A percentile compares a stretch with the other conserved stretches of the same genome.
phyloP scores from a whole-genome alignment of 1,140 invertebrate genomes.

The Bilobella aurantiaca region DNA sequence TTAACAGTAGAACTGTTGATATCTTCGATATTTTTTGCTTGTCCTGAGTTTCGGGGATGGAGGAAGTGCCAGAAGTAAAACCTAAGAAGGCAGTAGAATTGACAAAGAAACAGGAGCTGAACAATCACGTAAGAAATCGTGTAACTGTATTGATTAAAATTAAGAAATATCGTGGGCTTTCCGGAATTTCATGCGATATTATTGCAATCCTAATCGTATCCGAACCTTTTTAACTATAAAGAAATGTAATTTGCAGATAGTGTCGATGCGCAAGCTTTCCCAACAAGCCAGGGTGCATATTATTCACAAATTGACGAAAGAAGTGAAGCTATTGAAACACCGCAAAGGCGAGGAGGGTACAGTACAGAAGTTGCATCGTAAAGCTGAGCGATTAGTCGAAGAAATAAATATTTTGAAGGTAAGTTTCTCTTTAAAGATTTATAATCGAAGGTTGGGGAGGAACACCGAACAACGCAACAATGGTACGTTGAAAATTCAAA shows the following conservation, averaged over 20 bases:
- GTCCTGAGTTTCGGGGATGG: too few species aligned
- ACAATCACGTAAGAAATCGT: constrained; percentile 35
- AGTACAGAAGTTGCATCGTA: constrained; percentile 21
- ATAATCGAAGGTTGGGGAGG: too few species aligned
- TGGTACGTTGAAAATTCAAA: too few species aligned
- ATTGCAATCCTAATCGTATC: too few species aligned
- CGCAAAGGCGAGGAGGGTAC: constrained; percentile 26
- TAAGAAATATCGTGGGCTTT: too few species aligned
- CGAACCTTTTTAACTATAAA: too few species aligned
- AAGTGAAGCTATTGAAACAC: constrained; percentile 15
- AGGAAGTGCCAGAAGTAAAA: not conserved
- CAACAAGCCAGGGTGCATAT: constrained; percentile 23
- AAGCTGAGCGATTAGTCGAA: constrained; percentile 22
- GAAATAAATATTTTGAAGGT: constrained; percentile 30
- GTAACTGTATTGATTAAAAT: too few species aligned
- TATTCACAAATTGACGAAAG: constrained; percentile 27
- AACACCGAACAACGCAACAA: too few species aligned
- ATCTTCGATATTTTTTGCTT: too few species aligned
- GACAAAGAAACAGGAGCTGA: constrained; percentile 29
- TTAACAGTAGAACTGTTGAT: too few species aligned
- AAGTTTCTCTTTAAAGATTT: too few species aligned
- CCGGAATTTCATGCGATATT: too few species aligned
- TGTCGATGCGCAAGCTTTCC: constrained; percentile 26
- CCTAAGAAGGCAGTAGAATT: not conserved
- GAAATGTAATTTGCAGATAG: constrained; percentile 23